Conservation (phyloP, 2,888 invertebrate species). For the Barypeithes pellucidus region DNA sequence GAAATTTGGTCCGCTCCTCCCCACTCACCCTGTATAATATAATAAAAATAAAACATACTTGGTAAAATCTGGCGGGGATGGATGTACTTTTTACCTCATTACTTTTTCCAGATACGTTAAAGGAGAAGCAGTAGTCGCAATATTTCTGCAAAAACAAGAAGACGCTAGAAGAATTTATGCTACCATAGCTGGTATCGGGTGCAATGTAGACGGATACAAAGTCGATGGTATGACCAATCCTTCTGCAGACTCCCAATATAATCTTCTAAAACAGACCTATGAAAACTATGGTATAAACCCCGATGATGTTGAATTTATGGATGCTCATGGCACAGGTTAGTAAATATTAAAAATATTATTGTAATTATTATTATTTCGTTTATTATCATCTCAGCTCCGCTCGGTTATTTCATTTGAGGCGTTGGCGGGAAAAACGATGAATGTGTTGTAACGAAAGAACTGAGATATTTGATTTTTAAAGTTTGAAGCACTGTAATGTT, state of each 20-base stretch:
- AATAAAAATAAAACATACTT: no score
- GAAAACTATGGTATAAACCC: constrained; percentile 72
- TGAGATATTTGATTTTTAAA: no score
- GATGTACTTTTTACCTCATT: no score
- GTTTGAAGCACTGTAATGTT: no score
- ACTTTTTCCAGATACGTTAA: constrained; percentile 62
- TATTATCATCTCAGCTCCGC: no score
- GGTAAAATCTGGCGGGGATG: no score
- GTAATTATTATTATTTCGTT: no score
- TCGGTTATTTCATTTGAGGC: no score
- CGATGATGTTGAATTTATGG: constrained; percentile 72
- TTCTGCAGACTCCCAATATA: constrained; percentile 61
- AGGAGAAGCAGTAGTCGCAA: constrained; percentile 70
- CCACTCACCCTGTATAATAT: no score
- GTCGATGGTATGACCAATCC: constrained; percentile 62
- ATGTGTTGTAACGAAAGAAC: no score
- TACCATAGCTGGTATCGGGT: constrained; percentile 72
- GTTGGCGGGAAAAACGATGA: no score
- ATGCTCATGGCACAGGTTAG: constrained; percentile 76
- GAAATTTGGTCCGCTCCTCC: no score
- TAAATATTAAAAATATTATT: neutral
- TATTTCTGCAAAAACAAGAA: constrained; percentile 69
- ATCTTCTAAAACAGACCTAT: constrained; percentile 72
- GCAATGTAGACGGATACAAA: constrained; percentile 74
- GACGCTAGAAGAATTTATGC: constrained; percentile 71